Percentiles rank a stretch among this genome's conserved stretches.
phyloP scores from a whole-genome alignment of 2,113 vertebrate species.

The Marcusenius ussheri region DNA sequence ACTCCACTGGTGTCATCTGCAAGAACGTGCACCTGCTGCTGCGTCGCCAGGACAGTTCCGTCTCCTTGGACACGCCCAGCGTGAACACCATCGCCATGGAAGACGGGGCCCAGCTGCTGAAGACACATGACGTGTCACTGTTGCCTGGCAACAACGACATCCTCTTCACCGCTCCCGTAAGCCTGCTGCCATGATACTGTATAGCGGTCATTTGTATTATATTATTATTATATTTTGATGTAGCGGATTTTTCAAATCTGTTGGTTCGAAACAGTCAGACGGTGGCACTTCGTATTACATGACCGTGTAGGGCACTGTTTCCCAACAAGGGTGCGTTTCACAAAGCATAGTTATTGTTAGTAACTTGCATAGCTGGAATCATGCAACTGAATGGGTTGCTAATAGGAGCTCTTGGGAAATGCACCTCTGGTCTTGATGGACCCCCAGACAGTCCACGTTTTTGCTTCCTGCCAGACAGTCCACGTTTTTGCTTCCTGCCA shows the following conservation, averaged over 20 bases:
- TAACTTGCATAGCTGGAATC: neutral
- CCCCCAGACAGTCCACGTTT: neutral
- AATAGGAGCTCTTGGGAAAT: neutral
- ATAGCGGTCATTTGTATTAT: neutral
- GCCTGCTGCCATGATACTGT: slow-evolving; percentile 11
- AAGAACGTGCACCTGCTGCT: slow-evolving; percentile 87
- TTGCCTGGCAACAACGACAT: slow-evolving; percentile 80
- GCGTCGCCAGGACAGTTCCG: slow-evolving; percentile 67
- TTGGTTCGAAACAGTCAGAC: neutral
- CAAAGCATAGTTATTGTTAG: neutral
- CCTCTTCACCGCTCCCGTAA: slow-evolving; percentile 74
- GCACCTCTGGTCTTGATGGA: neutral
- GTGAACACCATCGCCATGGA: slow-evolving; percentile 64
- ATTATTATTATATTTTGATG: neutral
- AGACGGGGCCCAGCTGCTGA: slow-evolving; percentile 71
- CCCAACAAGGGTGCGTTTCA: neutral
- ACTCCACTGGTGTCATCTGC: slow-evolving; percentile 79
- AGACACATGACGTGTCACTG: slow-evolving; percentile 64
- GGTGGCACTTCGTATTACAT: neutral
- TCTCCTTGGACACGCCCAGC: slow-evolving; percentile 61
- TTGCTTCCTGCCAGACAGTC: too few relatives aligned
- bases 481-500: too few relatives aligned
- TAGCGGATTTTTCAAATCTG: neutral
- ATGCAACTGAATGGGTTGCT: neutral
- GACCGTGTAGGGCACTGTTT: neutral